Conservation (phyloP, 2,113 vertebrate genomes). For the Mastomys natalensis region DNA sequence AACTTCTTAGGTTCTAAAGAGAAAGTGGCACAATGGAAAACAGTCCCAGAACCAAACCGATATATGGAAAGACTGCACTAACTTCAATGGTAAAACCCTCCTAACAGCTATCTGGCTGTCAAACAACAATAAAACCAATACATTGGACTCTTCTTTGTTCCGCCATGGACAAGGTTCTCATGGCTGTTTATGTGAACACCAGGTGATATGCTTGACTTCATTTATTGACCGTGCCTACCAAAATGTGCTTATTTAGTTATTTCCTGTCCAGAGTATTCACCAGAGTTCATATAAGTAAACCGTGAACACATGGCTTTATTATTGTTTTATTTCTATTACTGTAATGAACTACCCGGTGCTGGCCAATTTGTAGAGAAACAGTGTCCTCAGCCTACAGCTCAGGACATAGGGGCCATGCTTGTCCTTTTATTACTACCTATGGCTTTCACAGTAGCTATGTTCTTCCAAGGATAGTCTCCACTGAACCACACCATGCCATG, state of each 20-base stretch:
- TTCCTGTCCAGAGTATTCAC: neutral
- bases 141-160: slow-evolving; percentile 23
- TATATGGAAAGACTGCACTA: neutral
- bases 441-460: neutral
- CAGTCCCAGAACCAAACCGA: neutral
- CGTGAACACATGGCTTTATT: neutral
- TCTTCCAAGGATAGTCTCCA: neutral
- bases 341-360: neutral
- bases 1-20: neutral
- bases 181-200: neutral
- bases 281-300: neutral
- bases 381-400: neutral
- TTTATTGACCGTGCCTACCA: neutral
- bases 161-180: neutral
- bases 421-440: neutral
- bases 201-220: neutral
- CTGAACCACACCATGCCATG: neutral
- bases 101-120: neutral
- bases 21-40: neutral
- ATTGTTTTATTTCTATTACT: neutral
- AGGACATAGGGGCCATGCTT: neutral
- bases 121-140: neutral
- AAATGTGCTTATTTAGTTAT: neutral
- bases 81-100: neutral
- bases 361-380: neutral